These are phyloP conservation scores for Caenorhabditis latens DNA, from an alignment of 1,140 invertebrate species.

Conservation along the genomic window DNA sequence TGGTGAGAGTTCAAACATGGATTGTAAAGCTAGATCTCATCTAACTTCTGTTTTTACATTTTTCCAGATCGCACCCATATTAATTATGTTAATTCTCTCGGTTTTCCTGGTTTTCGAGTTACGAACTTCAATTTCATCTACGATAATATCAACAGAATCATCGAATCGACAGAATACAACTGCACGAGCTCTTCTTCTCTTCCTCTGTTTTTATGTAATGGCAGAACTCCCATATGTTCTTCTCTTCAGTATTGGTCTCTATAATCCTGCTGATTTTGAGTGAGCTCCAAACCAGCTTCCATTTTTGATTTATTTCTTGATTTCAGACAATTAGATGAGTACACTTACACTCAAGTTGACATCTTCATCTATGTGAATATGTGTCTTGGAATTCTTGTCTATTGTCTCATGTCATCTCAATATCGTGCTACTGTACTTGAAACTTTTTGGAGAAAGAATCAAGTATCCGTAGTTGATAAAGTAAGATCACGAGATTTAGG, in stretches of 20 bases:
- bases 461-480: not conserved
- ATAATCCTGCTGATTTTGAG: slow-evolving; percentile 28
- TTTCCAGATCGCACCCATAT: slow-evolving; percentile 2
- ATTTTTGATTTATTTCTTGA: no score
- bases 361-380: slow-evolving; percentile 19
- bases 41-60: no score
- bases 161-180: not conserved
- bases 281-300: not conserved
- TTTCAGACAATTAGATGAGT: slow-evolving; percentile 38
- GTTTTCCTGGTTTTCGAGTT: slow-evolving; percentile 20
- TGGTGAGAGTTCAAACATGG: not conserved
- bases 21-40: no score
- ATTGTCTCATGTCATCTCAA: slow-evolving; percentile 27
- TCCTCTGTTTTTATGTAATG: not conserved
- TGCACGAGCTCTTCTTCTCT: not conserved
- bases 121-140: not conserved
- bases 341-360: slow-evolving; percentile 28
- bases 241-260: not conserved
- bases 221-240: slow-evolving; percentile 33
- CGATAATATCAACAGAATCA: not conserved
- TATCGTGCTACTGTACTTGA: not conserved
- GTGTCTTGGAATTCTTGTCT: slow-evolving; percentile 26
- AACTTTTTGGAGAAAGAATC: not conserved
- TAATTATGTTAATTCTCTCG: not conserved
- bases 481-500: not conserved